Evolutionary conservation across 2,113 vertebrate species (phyloP), one percentile per base, ranked within the genome.

Genomic region (Leucosticte australis): DNA sequence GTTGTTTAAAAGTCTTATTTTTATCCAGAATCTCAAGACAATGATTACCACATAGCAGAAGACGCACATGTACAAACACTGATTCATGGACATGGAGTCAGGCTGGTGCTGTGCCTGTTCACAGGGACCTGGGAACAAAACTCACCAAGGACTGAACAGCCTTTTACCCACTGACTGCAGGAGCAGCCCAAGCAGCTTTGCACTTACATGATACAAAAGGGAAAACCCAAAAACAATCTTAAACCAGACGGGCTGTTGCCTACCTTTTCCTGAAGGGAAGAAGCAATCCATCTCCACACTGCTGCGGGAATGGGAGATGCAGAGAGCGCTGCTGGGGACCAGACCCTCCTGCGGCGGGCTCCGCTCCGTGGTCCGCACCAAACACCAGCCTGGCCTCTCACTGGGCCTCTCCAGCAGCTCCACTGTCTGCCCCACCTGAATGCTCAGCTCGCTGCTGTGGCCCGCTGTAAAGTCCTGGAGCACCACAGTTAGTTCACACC

Each of bases 251-350:
- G 39, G 19, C 6, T 17, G 24, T 18, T 44, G 71, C 97, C 95
- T 99, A 99, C 99, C 99, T 99, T 99, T 99, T 97, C 99, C 99
- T 62, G 99, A 95, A 55, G 98, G 97, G 97, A 99, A 99, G 98
- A 99, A 99, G 95, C 99, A 99, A 96, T 99, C 99, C 99, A 99
- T 99, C 97, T 99, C 99, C 94, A 99, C 98, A 0, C 99, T 99
- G 98, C 99, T 99, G 27, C 99, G 98, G 2, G 99, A 99, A 95
- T 99, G 99, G 15, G 99, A 99, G 87, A 99, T 98, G 76, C 99
- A 99, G 81, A 99, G 98, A 4, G 98, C 62, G 0, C 98, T 98
- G 97, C 99, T 99, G 96, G 99, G 99, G 7, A 99, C 99, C 97
- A 99, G 98, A 24, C 99, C 99, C 94, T 99, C 99, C 97, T 98